Evolutionary conservation across 35 echinoderm and acorn worm species (phyloP), one percentile per base, ranked within the genome.

Genomic region (Stichopus chloronotus): DNA sequence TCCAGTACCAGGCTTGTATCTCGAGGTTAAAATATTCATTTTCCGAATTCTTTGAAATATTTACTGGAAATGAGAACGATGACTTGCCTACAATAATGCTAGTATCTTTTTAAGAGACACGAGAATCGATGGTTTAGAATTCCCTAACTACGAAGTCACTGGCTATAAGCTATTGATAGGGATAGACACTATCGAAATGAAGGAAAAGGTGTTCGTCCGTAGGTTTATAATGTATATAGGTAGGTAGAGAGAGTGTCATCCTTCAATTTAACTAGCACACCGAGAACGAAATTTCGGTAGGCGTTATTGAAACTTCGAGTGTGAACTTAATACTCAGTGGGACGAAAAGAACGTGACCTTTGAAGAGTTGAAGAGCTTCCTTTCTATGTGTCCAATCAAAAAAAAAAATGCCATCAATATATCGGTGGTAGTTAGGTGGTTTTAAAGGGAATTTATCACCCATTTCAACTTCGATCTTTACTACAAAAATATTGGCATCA

Each of bases 371-470:
- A 6, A 94, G 72, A 9, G 55, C 63, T 14, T 77, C 72, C 52
- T 71, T 63, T 9, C 8, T 71, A 60, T 94, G 57, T 52, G 83
- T 56, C 92, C 83, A 78, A n/a, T n/a, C n/a, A 5, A 94, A 89
- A n/a, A 88, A 61, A 90, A 94, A 94, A 22, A 94, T 89, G 63
- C 90, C 92, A 94, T 94, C 92, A 72, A 94, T 93, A 58, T 57
- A 94, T 4, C 85, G 72, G 30, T 56, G 25, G 63, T 77, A 94
- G 20, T 56, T 79, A 52, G 25, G 11, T 58, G 83, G 92, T 78
- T 89, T 88, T n/a, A 88, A 72, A n/a, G 25, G 92, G 57, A 43
- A 76, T 43, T 30, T 11, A 30, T 30, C 43, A 10, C 88, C 3
- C 53, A 94, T 56, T 11, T 58, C 59, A 30, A 57, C 30, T 86